Evolutionary conservation across 2,797 vertebrate genomes (phyloP).

Genomic region (Coilia nasus): DNA sequence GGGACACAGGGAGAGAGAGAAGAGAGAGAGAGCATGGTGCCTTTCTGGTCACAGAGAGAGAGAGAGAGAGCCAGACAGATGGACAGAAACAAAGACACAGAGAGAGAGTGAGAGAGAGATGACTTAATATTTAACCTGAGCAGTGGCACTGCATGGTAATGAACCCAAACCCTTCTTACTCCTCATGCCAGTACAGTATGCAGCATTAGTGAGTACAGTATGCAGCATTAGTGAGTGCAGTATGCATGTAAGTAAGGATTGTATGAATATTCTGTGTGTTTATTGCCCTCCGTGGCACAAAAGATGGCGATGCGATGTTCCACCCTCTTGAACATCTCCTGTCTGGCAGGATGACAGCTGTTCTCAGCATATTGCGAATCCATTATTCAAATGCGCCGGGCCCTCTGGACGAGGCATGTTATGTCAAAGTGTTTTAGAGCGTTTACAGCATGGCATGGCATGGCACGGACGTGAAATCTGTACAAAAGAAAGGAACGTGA

Average conservation of each 20-base stretch:
- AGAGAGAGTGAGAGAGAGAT: not conserved
- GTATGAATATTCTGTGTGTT: not conserved
- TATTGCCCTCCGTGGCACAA: not conserved
- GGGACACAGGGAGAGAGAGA: too few species aligned
- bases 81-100: too few species aligned
- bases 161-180: not conserved
- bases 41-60: not conserved
- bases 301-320: not conserved
- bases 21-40: too few species aligned
- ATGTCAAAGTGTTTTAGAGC: conserved; percentile 82
- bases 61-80: too few species aligned
- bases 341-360: conserved; percentile 74
- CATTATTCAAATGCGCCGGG: conserved; percentile 75
- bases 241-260: conserved; percentile 34
- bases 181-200: not conserved
- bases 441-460: conserved; percentile 67
- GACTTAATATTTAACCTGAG: conserved; percentile 10
- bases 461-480: conserved; percentile 72
- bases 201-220: not conserved
- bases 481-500: conserved; percentile 75
- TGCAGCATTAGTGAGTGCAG: conserved; percentile 45
- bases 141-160: not conserved
- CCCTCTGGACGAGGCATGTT: conserved; percentile 71
- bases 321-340: conserved; percentile 47
- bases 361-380: conserved; percentile 78